Evolutionary conservation across 2,797 vertebrate species (phyloP).

Genomic region (Danionella dracula): DNA sequence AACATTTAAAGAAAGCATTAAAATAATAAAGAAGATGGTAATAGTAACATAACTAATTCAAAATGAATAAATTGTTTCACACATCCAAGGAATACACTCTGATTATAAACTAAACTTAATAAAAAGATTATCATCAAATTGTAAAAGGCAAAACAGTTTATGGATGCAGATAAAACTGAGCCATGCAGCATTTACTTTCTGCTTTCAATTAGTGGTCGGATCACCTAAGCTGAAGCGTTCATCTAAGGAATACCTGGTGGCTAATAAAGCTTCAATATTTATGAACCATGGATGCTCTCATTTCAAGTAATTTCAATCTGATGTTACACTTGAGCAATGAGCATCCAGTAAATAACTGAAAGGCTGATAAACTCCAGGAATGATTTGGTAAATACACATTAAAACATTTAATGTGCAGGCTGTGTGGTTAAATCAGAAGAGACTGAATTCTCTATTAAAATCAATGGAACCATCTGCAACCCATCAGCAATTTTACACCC

Average conservation of each 20-base stretch:
- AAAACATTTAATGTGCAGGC: constrained; percentile 36
- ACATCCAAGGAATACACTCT: no score
- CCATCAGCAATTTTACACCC: constrained; percentile 35
- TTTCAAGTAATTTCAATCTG: constrained; percentile 11
- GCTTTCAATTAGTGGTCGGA: background rate
- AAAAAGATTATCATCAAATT: no score
- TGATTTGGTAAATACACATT: constrained; percentile 38
- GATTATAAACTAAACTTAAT: no score
- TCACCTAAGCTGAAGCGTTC: background rate
- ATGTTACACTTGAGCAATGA: background rate
- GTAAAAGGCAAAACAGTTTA: no score
- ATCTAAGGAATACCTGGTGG: background rate
- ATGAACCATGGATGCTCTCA: background rate
- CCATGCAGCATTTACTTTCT: no score
- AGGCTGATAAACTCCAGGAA: constrained; percentile 15
- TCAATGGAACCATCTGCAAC: constrained; percentile 38
- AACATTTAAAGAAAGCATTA: no score
- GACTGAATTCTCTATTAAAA: constrained; percentile 27
- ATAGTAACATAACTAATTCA: no score
- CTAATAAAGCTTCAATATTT: background rate
- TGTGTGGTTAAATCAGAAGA: constrained; percentile 33
- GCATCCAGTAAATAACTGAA: constrained; percentile 8
- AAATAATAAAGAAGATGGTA: no score
- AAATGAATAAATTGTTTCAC: no score
- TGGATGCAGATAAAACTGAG: no score